These are phyloP conservation scores for Apus apus DNA, from an alignment of 2,113 vertebrate species.

Conservation along the genomic window DNA sequence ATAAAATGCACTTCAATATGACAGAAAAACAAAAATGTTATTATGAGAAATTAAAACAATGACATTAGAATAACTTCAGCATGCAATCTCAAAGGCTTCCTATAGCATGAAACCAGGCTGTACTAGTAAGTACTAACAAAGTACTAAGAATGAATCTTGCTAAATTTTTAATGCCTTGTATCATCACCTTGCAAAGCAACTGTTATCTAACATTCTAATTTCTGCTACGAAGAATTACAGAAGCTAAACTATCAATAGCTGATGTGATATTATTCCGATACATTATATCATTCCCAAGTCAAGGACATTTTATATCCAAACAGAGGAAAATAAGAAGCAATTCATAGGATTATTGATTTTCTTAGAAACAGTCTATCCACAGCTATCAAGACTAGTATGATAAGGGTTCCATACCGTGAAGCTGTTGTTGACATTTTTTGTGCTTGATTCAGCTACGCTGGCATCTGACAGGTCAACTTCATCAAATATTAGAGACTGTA, in stretches of 20 bases:
- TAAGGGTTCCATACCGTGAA: slow-evolving; percentile 89
- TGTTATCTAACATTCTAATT: neutral
- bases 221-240: neutral
- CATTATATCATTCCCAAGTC: neutral
- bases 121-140: neutral
- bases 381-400: neutral
- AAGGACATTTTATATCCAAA: neutral
- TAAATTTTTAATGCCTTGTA: neutral
- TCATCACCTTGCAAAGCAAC: neutral
- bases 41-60: neutral
- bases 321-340: neutral
- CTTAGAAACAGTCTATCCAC: neutral
- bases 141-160: neutral
- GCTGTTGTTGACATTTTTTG: slow-evolving; percentile 99
- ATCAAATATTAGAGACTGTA: slow-evolving; percentile 98
- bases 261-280: neutral
- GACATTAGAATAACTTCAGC: neutral
- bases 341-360: neutral
- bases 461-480: slow-evolving; percentile 98
- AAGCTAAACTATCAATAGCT: neutral
- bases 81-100: neutral
- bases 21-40: neutral
- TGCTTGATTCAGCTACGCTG: slow-evolving; percentile 98
- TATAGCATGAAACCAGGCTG: neutral
- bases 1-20: neutral